Evolutionary conservation across 2,888 invertebrate genomes (phyloP), one percentile per base, ranked within the genome.

Genomic region (Orchestes rusci): DNA sequence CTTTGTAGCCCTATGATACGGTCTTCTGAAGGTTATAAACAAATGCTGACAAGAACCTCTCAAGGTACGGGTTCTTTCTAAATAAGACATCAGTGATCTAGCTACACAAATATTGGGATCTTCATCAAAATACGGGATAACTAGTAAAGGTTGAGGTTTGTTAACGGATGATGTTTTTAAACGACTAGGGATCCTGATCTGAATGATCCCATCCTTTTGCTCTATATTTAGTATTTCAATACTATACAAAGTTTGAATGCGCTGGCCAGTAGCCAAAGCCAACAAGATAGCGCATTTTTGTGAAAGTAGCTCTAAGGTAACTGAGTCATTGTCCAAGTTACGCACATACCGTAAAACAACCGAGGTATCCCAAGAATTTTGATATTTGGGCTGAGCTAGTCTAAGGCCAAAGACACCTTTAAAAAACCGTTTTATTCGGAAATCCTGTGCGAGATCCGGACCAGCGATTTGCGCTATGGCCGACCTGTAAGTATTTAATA

Each of bases 401-500:
- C 34, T 16, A 2, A 18, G 3, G 8, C 15, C n/a, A 34, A 17
- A 15, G n/a, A 3, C 18, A 8, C 17, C 16, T 34, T 30, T 10
- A 30, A 30, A 34, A 34, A 34, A 34, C 8, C 34, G 7, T 34
- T 34, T 34, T 8, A 34, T 16, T n/a, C 10, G 3, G 2, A 17
- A 2, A 16, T 34, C 3, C 3, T 16, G 3, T 8, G n/a, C 34
- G 18, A 34, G 5, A 7, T 7, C n/a, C 10, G 17, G 17, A 10
- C 16, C 16, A 7, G 13, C 13, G 8, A 34, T 15, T 3, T n/a
- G 17, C 5, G 16, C 3, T 3, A 3, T 3, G 8, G 34, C 18
- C 2, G 16, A 16, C 3, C 34, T 8, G n/a, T n/a, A n/a, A 23
- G 23, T 23, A 23, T 23, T 23, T 23, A 23, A 8, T 23, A 23